phyloP scores from a whole-genome alignment of 2,797 vertebrate genomes.

The Poeciliopsis presidionis region DNA sequence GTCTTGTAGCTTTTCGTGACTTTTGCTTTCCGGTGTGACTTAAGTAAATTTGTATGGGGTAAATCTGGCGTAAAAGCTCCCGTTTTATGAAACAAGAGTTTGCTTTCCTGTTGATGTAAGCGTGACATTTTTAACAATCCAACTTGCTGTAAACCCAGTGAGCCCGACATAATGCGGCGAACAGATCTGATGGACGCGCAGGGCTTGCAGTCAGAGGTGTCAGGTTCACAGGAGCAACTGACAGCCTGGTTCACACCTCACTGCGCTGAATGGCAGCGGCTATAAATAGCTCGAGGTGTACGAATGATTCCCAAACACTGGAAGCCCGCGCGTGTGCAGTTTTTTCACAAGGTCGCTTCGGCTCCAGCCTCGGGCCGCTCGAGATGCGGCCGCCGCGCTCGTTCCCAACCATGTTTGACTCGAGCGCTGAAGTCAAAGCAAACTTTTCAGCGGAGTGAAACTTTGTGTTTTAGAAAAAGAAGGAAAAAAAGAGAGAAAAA shows the following conservation, averaged over 20 bases:
- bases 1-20: background rate
- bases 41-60: background rate
- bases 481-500: background rate
- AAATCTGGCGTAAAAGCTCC: background rate
- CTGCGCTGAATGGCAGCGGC: slow-evolving; percentile 15
- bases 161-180: background rate
- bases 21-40: background rate
- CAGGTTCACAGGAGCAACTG: slow-evolving; percentile 4
- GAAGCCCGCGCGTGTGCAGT: too few species aligned
- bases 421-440: slow-evolving; percentile 31
- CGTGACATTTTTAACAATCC: background rate
- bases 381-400: background rate
- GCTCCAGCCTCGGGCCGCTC: background rate
- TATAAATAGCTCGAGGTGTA: background rate
- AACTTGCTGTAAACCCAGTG: background rate
- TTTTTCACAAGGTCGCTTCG: background rate
- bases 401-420: slow-evolving; percentile 21
- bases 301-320: background rate
- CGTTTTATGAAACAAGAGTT: background rate
- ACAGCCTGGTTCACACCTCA: slow-evolving; percentile 9
- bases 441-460: slow-evolving; percentile 44
- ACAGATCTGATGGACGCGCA: background rate
- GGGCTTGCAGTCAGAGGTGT: background rate
- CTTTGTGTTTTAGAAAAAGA: background rate
- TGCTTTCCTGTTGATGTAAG: background rate